Evolutionary conservation across 2,888 invertebrate species (phyloP).

Genomic region (Cetonia aurata): DNA sequence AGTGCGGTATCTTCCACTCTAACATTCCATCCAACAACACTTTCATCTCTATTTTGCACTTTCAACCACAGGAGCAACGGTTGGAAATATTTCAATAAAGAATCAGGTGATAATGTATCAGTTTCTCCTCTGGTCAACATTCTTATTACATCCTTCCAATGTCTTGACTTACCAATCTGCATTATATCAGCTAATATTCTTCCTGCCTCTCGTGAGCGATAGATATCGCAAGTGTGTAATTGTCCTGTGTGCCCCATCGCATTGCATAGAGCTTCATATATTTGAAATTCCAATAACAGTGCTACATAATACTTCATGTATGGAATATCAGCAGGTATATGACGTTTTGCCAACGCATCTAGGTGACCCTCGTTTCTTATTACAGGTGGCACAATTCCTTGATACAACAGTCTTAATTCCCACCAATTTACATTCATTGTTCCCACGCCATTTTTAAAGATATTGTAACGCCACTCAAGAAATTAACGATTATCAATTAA

Average conservation of each 20-base stretch:
- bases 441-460: slow-evolving; percentile 80
- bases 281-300: slow-evolving; percentile 86
- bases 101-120: slow-evolving; percentile 80
- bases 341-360: slow-evolving; percentile 87
- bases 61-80: slow-evolving; percentile 84
- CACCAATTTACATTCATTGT: slow-evolving; percentile 77
- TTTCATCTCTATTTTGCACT: slow-evolving; percentile 79
- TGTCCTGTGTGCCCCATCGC: slow-evolving; percentile 80
- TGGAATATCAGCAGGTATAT: slow-evolving; percentile 81
- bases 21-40: slow-evolving; percentile 81
- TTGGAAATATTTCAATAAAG: slow-evolving; percentile 85
- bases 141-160: slow-evolving; percentile 80
- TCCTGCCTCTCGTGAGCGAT: slow-evolving; percentile 84
- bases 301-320: slow-evolving; percentile 86
- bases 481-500: slow-evolving; percentile 31
- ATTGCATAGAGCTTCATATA: slow-evolving; percentile 82
- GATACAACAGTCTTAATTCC: slow-evolving; percentile 78
- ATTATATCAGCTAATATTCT: slow-evolving; percentile 78
- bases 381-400: slow-evolving; percentile 81
- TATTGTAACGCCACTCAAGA: slow-evolving; percentile 83
- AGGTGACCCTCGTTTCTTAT: slow-evolving; percentile 80
- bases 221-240: slow-evolving; percentile 85
- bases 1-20: slow-evolving; percentile 76
- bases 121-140: slow-evolving; percentile 78
- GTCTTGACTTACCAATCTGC: slow-evolving; percentile 76